Percentiles rank a stretch among this genome's conserved stretches.
These are phyloP conservation scores for Platycnemis pennipes DNA, from an alignment of 2,888 invertebrate genomes.

Conservation along the genomic window DNA sequence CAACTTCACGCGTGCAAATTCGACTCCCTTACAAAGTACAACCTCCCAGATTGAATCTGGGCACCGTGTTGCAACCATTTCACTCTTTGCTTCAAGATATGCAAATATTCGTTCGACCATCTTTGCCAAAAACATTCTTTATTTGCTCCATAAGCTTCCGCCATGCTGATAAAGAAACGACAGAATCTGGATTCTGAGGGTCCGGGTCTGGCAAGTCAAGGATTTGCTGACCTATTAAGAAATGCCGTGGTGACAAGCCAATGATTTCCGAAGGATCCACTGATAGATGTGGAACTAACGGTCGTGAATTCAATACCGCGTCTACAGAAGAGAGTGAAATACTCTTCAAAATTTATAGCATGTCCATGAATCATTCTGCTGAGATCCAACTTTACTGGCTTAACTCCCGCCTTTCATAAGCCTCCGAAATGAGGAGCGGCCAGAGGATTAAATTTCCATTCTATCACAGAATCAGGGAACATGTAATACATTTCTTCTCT, in stretches of 20 bases:
- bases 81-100: too few relatives aligned
- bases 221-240: constrained; percentile 9
- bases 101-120: neutral
- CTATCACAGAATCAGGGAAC: neutral
- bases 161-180: too few relatives aligned
- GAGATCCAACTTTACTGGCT: neutral
- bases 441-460: constrained; percentile 11
- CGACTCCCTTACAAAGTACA: too few relatives aligned
- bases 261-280: neutral
- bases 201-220: neutral
- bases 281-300: constrained; percentile 8
- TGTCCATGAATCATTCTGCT: neutral
- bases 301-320: neutral
- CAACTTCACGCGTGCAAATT: neutral
- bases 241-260: neutral
- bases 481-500: neutral
- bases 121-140: neutral
- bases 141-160: too few relatives aligned
- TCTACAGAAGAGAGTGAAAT: neutral
- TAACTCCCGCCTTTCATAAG: neutral
- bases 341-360: constrained; percentile 30
- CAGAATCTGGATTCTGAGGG: neutral
- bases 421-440: neutral
- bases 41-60: too few relatives aligned
- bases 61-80: too few relatives aligned